Percentiles rank a stretch among this genome's conserved stretches.
Conservation (phyloP, 2,888 invertebrate species). For the Acrocyrtus sp. region DNA sequence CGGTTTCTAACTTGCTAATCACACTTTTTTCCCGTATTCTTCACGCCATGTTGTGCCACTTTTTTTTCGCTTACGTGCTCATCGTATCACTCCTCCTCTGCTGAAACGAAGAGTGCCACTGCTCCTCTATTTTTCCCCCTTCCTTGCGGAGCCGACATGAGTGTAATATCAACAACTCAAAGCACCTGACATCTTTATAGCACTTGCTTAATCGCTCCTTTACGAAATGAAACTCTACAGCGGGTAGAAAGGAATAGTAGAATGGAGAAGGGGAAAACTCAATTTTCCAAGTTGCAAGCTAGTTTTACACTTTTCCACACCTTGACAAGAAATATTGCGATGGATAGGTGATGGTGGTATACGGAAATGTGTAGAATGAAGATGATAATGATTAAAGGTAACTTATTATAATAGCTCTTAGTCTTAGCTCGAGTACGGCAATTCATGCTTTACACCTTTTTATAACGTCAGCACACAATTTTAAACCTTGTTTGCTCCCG, state of each 20-base stretch:
- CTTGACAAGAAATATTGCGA: constrained; percentile 49
- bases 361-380: constrained; percentile 12
- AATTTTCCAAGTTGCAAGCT: constrained; percentile 42
- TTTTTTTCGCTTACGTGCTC: background rate
- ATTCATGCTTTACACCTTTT: constrained; percentile 10
- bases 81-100: constrained; percentile 1
- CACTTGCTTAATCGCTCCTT: constrained; percentile 47
- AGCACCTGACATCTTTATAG: constrained; percentile 52
- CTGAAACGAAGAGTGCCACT: no score
- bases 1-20: constrained; percentile 15
- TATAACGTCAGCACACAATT: constrained; percentile 3
- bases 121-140: background rate
- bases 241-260: background rate
- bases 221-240: constrained; percentile 20
- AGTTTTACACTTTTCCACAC: constrained; percentile 40
- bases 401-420: constrained; percentile 42
- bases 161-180: constrained; percentile 48
- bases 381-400: constrained; percentile 49
- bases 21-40: constrained; percentile 27
- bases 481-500: no score
- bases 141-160: background rate
- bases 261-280: constrained; percentile 31
- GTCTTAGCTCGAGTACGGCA: background rate
- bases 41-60: constrained; percentile 6
- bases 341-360: constrained; percentile 34